Evolutionary conservation across 2,888 invertebrate genomes (phyloP), one percentile per base, ranked within the genome.

Genomic region (Cyrtodaria siliqua): DNA sequence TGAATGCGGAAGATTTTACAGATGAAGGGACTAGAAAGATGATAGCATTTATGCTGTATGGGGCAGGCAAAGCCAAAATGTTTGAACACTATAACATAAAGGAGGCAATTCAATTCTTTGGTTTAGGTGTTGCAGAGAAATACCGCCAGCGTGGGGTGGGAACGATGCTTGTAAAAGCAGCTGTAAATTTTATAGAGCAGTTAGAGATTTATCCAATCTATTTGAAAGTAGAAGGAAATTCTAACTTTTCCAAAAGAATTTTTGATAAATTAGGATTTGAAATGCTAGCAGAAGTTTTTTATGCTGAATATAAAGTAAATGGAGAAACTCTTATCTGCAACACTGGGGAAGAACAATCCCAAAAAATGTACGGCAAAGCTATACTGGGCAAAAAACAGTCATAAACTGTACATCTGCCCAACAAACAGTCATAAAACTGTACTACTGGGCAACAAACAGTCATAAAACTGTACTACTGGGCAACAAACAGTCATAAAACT

Each of bases 211-310:
- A 18, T 9, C 67, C 71, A 2, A 20, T 38, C 8, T 66, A 57
- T 27, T 47, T 76, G 8, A 71, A 71, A 49, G 63, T 61, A 3
- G 67, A 62, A n/a, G 61, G 40, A 18, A 40, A 66, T 2, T 71
- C 71, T 0, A 52, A 49, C 20, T 71, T 44, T 40, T 71, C 76
- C 0, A 61, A 66, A 50, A 47, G 38, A 20, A 76, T 71, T 18
- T 76, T 40, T 33, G 62, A 76, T 26, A 66, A 61, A 18, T 42
- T 60, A 2, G 67, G 62, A 12, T 71, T 76, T 52, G 76, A 71
- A 14, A 26, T 24, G 8, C n/a, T 67, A 2, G 42, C 40, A n/a
- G 76, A 71, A 42, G 18, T 66, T 8, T 9, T n/a, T 23, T 76
- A 44, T 59, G 67, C 61, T 2, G 57, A 71, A 4, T 76, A 71